Base-by-base conservation (phyloP, 2,888 invertebrate genomes). In the Hofmannophila pseudospretella region DNA sequence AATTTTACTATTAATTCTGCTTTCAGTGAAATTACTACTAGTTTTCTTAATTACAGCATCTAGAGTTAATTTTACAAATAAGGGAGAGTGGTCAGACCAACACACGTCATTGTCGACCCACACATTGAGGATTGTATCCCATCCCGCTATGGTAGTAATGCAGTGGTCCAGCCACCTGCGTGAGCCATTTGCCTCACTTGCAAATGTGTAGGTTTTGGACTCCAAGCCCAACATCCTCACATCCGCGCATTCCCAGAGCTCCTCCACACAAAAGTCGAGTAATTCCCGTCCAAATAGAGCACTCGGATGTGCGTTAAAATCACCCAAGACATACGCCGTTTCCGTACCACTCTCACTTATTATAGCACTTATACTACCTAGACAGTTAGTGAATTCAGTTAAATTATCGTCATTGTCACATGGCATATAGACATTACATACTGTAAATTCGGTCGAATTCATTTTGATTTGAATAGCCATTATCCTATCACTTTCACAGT, bases 81-180 rank as follows among this genome's bases (percentile, higher is more conserved):
- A n/a, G 2, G 45, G 45, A 4, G 36, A 30, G 29, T 41, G 42
- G 23, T 42, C 42, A 3, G 45, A 45, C 42, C 45, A 45, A 13
- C 35, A 33, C 1, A 40, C 35, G 25, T 37, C 34, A 32, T 39
- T 16, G 14, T 29, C n/a, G n/a, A 44, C 16, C 4, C 11, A 16
- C 5, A 34, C 25, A 20, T 32, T 16, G 4, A n/a, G 1, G 3
- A 41, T 26, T 33, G 41, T 34, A 4, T 36, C 20, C 40, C 41
- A 32, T 7, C 36, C 38, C 9, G 40, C 20, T 3, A 5, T 7
- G 1, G 40, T 44, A n/a, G n/a, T n/a, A 8, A 23, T 2, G n/a
- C 23, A 23, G n/a, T 23, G 23, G n/a, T 23, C 23, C 1, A 23
- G 23, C 23, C 23, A 23, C 2, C 23, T 4, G 1, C n/a, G 2